Conservation (phyloP, 1,140 invertebrate species). For the Sitophilus oryzae region DNA sequence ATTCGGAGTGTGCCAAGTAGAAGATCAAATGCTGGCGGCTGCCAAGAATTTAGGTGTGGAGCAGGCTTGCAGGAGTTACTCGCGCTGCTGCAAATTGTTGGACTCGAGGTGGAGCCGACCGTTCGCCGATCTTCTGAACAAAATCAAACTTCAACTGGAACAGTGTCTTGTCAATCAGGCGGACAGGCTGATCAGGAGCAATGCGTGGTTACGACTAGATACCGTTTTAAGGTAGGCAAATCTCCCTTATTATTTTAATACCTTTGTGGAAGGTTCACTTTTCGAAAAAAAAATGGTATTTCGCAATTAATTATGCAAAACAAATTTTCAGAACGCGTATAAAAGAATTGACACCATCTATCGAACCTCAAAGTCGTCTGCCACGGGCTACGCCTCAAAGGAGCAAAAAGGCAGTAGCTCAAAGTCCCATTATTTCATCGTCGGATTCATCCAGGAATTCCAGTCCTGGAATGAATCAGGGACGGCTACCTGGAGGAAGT, state of each 20-base stretch:
- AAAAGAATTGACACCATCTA: slow-evolving; percentile 31
- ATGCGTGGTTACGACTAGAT: slow-evolving; percentile 60
- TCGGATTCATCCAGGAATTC: slow-evolving; percentile 60
- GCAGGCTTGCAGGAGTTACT: slow-evolving; percentile 65
- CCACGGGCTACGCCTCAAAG: slow-evolving; percentile 45
- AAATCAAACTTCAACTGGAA: slow-evolving; percentile 51
- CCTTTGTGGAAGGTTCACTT: not conserved
- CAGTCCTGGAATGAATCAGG: slow-evolving; percentile 58
- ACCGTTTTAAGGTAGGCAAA: slow-evolving; percentile 42
- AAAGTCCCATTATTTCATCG: slow-evolving; percentile 49
- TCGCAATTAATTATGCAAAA: too few relatives aligned
- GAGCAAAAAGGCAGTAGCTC: slow-evolving; percentile 42
- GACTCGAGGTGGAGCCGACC: slow-evolving; percentile 33
- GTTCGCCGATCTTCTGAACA: slow-evolving; percentile 38
- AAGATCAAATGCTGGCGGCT: slow-evolving; percentile 59
- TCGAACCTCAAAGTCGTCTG: slow-evolving; percentile 32
- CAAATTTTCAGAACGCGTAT: slow-evolving; percentile 33
- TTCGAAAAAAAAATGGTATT: not conserved
- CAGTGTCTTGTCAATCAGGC: slow-evolving; percentile 58
- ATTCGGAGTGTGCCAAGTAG: slow-evolving; percentile 60
- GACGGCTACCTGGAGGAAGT: slow-evolving; percentile 41
- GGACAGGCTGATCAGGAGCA: slow-evolving; percentile 54
- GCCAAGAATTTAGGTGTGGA: slow-evolving; percentile 59
- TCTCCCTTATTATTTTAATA: not conserved
- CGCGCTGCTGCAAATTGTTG: slow-evolving; percentile 41